phyloP scores from a whole-genome alignment of 2,888 invertebrate species.

The Heliconius sara region DNA sequence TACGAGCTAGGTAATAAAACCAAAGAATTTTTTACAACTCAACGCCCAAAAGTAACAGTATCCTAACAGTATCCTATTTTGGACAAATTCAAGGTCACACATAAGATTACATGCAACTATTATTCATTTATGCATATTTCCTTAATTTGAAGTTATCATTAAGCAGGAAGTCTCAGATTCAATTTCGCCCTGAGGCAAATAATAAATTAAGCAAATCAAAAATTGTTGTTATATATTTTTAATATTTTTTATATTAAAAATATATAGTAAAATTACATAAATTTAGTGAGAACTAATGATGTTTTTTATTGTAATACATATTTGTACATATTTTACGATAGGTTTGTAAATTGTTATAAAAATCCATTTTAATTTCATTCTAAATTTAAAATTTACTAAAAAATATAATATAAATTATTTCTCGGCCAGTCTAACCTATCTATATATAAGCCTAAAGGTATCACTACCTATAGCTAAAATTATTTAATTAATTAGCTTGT shows the following conservation, averaged over 20 bases:
- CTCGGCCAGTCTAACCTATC: no score
- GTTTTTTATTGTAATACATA: neutral
- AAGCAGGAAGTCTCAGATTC: constrained; percentile 16
- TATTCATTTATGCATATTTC: constrained; percentile 3
- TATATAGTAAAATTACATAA: neutral
- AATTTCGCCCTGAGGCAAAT: constrained; percentile 6
- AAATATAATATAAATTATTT: no score
- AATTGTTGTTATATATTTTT: no score
- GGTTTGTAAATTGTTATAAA: no score
- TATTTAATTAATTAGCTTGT: no score
- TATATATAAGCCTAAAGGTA: no score
- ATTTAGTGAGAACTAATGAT: neutral
- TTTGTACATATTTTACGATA: neutral
- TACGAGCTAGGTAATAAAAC: neutral
- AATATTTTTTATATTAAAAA: no score
- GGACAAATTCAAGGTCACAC: neutral
- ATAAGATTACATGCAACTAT: neutral
- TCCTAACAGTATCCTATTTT: no score
- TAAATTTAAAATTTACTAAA: no score
- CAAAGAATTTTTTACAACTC: neutral
- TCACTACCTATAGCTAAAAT: no score
- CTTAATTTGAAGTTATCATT: neutral
- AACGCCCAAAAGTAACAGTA: neutral
- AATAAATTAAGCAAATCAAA: neutral
- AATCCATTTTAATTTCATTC: no score